These are phyloP conservation scores for Tenualosa ilisha DNA, from an alignment of 2,797 vertebrate genomes.

Conservation along the genomic window DNA sequence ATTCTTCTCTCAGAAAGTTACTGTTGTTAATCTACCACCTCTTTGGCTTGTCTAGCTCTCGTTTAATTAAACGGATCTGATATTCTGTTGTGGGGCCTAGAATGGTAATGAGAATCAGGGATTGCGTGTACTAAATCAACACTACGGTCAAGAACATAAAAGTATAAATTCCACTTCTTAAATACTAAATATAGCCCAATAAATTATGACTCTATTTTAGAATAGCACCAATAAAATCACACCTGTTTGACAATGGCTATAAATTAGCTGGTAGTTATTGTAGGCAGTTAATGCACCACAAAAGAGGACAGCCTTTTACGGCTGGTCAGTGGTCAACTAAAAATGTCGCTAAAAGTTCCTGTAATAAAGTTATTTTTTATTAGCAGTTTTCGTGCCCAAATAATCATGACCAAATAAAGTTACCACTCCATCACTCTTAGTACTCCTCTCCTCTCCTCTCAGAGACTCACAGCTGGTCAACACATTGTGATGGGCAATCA, in stretches of 20 bases:
- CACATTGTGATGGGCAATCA: background rate
- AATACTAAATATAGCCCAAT: background rate
- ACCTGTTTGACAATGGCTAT: background rate
- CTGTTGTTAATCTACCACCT: background rate
- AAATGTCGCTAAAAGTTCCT: background rate
- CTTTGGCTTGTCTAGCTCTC: background rate
- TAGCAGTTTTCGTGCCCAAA: background rate
- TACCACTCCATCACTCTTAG: background rate
- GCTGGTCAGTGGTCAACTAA: background rate
- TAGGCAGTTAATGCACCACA: background rate
- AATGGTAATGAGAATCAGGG: background rate
- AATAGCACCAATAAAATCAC: background rate
- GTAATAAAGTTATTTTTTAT: background rate
- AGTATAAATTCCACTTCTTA: background rate
- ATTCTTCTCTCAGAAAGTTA: background rate
- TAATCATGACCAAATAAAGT: background rate
- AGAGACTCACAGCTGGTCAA: background rate
- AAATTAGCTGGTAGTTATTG: background rate
- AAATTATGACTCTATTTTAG: background rate
- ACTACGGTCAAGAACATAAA: background rate
- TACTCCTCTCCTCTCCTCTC: background rate
- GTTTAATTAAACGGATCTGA: background rate
- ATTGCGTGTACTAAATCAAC: constrained; percentile 1
- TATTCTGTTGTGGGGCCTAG: background rate
- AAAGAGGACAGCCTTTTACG: background rate